phyloP scores from a whole-genome alignment of 2,113 vertebrate species.

The Cynopterus brachyotis region DNA sequence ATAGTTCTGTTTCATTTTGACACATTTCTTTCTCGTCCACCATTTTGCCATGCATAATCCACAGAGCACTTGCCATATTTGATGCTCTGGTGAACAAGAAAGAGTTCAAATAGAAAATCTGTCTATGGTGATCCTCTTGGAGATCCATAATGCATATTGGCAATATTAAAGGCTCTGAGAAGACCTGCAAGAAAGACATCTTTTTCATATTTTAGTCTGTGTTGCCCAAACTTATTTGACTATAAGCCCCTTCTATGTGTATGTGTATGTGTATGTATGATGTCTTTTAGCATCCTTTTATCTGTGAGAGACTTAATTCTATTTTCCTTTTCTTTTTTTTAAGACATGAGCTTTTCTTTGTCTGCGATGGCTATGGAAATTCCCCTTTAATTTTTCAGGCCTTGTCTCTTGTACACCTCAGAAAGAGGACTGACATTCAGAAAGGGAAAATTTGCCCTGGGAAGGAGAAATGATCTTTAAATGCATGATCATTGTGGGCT shows the following conservation, averaged over 20 bases:
- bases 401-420: neutral
- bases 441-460: neutral
- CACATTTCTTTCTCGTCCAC: neutral
- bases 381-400: neutral
- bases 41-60: neutral
- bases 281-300: neutral
- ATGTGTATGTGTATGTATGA: too few species aligned
- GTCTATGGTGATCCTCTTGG: neutral
- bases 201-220: neutral
- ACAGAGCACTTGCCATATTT: neutral
- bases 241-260: neutral
- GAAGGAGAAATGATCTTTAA: neutral
- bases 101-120: neutral
- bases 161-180: constrained; percentile 5
- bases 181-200: neutral
- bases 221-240: neutral
- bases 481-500: neutral
- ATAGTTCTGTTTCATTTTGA: neutral
- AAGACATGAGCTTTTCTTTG: neutral
- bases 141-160: neutral
- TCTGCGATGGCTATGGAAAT: neutral
- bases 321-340: neutral
- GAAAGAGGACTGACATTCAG: neutral
- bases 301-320: neutral
- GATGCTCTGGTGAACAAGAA: neutral